Conservation (phyloP, 2,113 vertebrate species). For the Tretioscincus oriximinensis region DNA sequence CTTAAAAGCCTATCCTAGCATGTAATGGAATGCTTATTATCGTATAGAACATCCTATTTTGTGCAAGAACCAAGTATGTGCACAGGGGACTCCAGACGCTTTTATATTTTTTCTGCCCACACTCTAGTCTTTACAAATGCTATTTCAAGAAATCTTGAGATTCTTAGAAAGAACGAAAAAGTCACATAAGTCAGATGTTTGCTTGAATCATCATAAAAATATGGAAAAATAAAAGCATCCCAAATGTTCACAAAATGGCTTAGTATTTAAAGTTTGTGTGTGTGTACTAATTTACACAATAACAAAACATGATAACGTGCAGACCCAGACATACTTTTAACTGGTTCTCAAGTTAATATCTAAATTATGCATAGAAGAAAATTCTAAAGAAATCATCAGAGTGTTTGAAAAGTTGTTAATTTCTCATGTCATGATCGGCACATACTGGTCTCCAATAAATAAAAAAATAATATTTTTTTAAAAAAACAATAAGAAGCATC, state of each 20-base stretch:
- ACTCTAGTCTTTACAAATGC: not conserved
- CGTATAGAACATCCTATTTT: too few species aligned
- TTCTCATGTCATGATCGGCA: constrained; percentile 31
- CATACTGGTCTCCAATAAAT: constrained; percentile 49
- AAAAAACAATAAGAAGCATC: constrained; percentile 21
- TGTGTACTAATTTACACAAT: constrained; percentile 11
- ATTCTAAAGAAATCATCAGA: constrained; percentile 33
- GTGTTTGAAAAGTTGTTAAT: constrained; percentile 43
- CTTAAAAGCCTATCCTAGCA: too few species aligned
- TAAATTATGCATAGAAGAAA: constrained; percentile 6
- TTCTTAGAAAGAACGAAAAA: too few species aligned
- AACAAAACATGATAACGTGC: not conserved
- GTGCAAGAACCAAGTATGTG: too few species aligned
- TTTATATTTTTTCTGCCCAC: not conserved
- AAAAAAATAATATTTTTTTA: constrained; percentile 34
- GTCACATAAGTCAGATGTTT: too few species aligned
- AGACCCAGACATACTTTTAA: constrained; percentile 4
- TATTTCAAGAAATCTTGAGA: not conserved
- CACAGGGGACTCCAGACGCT: too few species aligned
- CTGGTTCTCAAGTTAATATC: constrained; percentile 33
- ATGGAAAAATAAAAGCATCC: not conserved
- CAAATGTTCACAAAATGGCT: not conserved
- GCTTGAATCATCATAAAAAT: not conserved
- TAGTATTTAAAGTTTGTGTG: not conserved
- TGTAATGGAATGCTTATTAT: too few species aligned